phyloP scores from a whole-genome alignment of 2,797 vertebrate genomes.

The Sebastes miniatus region DNA sequence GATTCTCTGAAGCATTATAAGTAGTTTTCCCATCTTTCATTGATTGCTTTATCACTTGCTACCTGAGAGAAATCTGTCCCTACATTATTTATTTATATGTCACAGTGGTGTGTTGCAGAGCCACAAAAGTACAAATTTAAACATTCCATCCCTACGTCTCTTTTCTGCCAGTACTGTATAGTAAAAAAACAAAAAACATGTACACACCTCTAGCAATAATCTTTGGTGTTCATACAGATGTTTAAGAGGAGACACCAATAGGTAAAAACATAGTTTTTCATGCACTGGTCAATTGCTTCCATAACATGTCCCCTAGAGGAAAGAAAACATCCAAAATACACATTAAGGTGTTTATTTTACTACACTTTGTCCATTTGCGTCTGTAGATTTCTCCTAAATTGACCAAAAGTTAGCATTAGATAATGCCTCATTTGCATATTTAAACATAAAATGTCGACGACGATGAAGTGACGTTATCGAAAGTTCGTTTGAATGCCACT shows the following conservation, averaged over 20 bases:
- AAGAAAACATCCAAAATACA: too few species aligned
- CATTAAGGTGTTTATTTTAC: too few species aligned
- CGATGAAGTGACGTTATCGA: too few species aligned
- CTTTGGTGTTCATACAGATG: background rate
- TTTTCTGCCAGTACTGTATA: background rate
- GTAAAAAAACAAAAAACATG: background rate
- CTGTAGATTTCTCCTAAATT: too few species aligned
- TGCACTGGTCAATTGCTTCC: too few species aligned
- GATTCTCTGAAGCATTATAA: constrained; percentile 80
- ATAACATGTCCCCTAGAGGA: too few species aligned
- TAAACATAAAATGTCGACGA: too few species aligned
- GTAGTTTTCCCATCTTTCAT: constrained; percentile 67
- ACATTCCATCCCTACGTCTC: background rate
- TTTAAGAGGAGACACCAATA: background rate
- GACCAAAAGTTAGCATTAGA: too few species aligned
- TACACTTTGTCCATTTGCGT: too few species aligned
- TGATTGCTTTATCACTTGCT: constrained; percentile 60
- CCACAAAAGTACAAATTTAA: background rate
- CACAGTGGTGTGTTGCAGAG: background rate
- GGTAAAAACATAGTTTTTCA: too few species aligned
- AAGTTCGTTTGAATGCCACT: too few species aligned
- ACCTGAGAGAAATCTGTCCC: constrained; percentile 12
- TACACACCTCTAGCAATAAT: background rate
- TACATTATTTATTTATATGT: background rate
- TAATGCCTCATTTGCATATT: too few species aligned